Evolutionary conservation across 2,888 invertebrate species (phyloP).

Genomic region (Phaedon cochleariae): DNA sequence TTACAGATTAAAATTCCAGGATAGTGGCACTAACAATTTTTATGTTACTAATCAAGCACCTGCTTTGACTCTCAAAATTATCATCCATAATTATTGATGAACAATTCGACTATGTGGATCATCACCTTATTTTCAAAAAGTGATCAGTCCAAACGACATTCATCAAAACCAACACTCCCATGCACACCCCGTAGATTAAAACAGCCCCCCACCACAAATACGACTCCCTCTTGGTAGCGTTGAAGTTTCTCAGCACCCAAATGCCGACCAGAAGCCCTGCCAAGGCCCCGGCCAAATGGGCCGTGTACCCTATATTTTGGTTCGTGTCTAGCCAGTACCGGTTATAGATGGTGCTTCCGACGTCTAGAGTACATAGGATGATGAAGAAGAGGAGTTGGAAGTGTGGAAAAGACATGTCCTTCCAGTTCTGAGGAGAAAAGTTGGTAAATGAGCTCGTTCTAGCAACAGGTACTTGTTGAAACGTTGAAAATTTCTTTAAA

Average conservation of each 20-base stretch:
- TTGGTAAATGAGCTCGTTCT: too few species aligned
- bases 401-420: conserved; percentile 92
- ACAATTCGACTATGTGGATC: conserved; percentile 54
- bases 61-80: too few species aligned
- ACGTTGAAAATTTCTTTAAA: too few species aligned
- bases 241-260: conserved; percentile 70
- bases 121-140: conserved; percentile 15
- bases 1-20: too few species aligned
- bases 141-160: conserved; percentile 45
- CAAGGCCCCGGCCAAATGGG: conserved; percentile 86
- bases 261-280: conserved; percentile 81
- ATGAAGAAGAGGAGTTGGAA: conserved; percentile 84
- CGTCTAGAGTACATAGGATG: conserved; percentile 80
- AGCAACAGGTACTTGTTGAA: too few species aligned
- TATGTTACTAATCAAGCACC: too few species aligned
- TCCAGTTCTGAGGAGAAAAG: conserved; percentile 81
- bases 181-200: conserved; percentile 73
- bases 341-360: conserved; percentile 89
- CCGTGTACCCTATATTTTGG: conserved; percentile 88
- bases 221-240: conserved; percentile 68
- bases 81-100: too few species aligned
- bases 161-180: conserved; percentile 64
- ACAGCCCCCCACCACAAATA: conserved; percentile 75
- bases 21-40: too few species aligned
- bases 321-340: conserved; percentile 74